phyloP scores from a whole-genome alignment of 2,113 vertebrate genomes.

The Brachyistius frenatus region DNA sequence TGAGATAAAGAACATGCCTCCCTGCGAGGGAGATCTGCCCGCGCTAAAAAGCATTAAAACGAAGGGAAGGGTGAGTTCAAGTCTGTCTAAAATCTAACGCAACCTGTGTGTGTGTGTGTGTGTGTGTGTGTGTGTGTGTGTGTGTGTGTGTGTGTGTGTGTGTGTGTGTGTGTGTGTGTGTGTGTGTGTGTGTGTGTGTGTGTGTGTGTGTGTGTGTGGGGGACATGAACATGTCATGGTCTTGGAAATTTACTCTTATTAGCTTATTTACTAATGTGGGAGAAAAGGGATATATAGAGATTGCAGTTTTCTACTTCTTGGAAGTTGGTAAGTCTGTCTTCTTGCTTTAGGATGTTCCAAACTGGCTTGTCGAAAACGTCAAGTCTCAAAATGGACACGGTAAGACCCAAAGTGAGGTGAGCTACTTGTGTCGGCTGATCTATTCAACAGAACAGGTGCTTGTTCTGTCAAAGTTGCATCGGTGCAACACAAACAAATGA shows the following conservation, averaged over 20 bases:
- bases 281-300: neutral
- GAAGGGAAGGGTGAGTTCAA: neutral
- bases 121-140: too few relatives aligned
- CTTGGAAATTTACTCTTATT: neutral
- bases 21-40: constrained; percentile 5
- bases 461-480: too few relatives aligned
- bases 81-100: neutral
- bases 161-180: too few relatives aligned
- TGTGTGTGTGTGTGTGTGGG: too few relatives aligned
- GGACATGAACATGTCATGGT: neutral
- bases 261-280: neutral
- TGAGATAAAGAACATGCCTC: constrained; percentile 18
- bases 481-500: too few relatives aligned
- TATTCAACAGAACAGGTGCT: too few relatives aligned
- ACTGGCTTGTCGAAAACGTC: neutral
- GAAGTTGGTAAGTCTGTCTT: neutral
- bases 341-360: neutral
- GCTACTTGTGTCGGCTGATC: too few relatives aligned
- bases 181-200: too few relatives aligned
- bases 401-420: too few relatives aligned
- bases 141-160: too few relatives aligned
- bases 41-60: constrained; percentile 13
- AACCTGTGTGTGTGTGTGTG: too few relatives aligned
- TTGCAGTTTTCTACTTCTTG: neutral
- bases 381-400: neutral